These are phyloP conservation scores for Nephotettix cincticeps DNA, from an alignment of 1,140 invertebrate genomes.

Conservation along the genomic window DNA sequence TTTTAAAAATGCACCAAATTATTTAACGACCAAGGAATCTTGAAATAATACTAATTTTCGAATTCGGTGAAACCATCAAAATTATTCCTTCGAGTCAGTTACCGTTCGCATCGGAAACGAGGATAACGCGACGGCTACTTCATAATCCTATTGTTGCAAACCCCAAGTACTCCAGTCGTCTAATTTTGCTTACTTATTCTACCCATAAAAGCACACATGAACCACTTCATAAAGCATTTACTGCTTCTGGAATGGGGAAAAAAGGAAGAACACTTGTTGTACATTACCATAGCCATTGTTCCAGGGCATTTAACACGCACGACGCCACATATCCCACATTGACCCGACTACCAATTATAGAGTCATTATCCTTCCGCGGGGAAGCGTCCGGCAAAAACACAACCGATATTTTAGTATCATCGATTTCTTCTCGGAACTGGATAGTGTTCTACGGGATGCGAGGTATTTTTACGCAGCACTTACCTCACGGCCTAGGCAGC, in stretches of 20 bases:
- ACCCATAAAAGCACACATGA: slow-evolving; percentile 1
- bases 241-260: not conserved
- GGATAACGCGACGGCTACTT: too few relatives aligned
- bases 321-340: slow-evolving; percentile 1
- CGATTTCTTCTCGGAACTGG: not conserved
- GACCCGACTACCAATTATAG: slow-evolving; percentile 16
- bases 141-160: not conserved
- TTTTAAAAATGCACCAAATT: too few relatives aligned
- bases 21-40: too few relatives aligned
- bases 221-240: not conserved
- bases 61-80: too few relatives aligned
- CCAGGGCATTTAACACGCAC: slow-evolving; percentile 1
- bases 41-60: too few relatives aligned
- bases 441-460: not conserved
- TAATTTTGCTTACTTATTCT: slow-evolving; percentile 10
- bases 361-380: not conserved
- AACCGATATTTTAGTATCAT: slow-evolving; percentile 14
- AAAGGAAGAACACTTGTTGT: not conserved
- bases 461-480: not conserved
- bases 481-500: too few relatives aligned
- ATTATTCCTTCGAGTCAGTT: too few relatives aligned
- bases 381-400: not conserved
- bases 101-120: too few relatives aligned
- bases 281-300: slow-evolving; percentile 13
- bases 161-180: not conserved